Conservation (phyloP, 2,888 invertebrate genomes). For the Onchidella celtica region DNA sequence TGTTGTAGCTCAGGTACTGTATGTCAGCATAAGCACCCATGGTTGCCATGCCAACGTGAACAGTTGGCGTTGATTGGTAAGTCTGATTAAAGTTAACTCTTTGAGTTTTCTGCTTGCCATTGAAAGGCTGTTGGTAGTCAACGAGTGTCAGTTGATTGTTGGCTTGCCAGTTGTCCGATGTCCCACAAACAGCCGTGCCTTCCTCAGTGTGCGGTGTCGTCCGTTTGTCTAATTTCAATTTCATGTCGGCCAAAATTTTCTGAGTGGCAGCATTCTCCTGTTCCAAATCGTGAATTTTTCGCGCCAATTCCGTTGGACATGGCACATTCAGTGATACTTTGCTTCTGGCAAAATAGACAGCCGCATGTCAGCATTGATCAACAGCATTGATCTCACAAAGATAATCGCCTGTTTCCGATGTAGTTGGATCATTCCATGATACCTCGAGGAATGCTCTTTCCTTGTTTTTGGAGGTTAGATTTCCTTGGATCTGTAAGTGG, state of each 20-base stretch:
- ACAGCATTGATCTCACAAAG: conserved; percentile 1
- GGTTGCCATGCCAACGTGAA: neutral
- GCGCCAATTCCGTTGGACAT: neutral
- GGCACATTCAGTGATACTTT: neutral
- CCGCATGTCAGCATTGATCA: neutral
- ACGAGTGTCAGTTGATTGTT: neutral
- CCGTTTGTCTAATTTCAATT: neutral
- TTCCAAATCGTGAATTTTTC: neutral
- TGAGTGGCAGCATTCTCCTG: neutral
- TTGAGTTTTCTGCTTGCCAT: neutral
- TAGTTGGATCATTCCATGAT: neutral
- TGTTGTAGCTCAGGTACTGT: conserved; percentile 1
- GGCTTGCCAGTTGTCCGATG: neutral
- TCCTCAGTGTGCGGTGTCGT: neutral
- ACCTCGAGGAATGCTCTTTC: conserved; percentile 3
- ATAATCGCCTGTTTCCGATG: conserved; percentile 1
- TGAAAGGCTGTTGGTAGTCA: neutral
- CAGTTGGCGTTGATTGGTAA: neutral
- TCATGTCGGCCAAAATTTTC: neutral
- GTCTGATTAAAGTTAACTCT: neutral
- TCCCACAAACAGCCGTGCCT: neutral
- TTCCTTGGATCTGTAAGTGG: neutral
- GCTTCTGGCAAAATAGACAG: neutral
- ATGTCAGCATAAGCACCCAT: conserved; percentile 1
- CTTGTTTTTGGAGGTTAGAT: neutral